Base-by-base conservation (phyloP, 2,113 vertebrate genomes). In the Zapus hudsonius region DNA sequence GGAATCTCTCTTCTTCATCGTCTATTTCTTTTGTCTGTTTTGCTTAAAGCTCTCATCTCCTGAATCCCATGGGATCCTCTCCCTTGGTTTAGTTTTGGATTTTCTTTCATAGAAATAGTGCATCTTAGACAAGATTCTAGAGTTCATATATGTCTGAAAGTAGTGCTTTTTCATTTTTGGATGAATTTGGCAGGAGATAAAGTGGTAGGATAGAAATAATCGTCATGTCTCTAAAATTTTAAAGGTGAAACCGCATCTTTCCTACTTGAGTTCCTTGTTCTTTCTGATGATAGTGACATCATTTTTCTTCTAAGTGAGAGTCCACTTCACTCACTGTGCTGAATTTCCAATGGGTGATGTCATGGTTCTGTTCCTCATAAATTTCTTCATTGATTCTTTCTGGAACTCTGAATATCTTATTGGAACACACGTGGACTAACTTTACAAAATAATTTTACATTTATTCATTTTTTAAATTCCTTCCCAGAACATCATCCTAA, bases 401-500 rank as follows among this genome's bases (percentile, higher is more conserved):
- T 61, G 52, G 17, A 74, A 79, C 70, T 89, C 47, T 89, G 9
- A 83, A 38, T 79, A n/a, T 12, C 55, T 66, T 47, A 13, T 40
- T 83, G 27, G 17, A 57, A 59, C 63, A 59, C 63, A 40, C 59
- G 7, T 67, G 17, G 4, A 36, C 27, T 10, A 86, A 64, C n/a
- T 67, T 72, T 20, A 69, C 61, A 40, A 25, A 64, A 74, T 38
- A 76, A 40, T 74, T 55, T 27, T 66, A 13, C 4, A 22, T 92
- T 93, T 87, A 6, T 90, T 91, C 27, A 38, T 72, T 91, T 22
- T 94, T 76, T 85, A 72, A 19, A 52, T 8, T 44, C 5, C 31
- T 82, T 87, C n/a, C 11, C 12, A 59, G 27, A 11, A 75, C 66
- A 63, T 64, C 61, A 16, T 20, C 22, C 52, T 61, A 42, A 69